Conservation (phyloP, 2,888 invertebrate species). For the Odontocolon sp. region DNA sequence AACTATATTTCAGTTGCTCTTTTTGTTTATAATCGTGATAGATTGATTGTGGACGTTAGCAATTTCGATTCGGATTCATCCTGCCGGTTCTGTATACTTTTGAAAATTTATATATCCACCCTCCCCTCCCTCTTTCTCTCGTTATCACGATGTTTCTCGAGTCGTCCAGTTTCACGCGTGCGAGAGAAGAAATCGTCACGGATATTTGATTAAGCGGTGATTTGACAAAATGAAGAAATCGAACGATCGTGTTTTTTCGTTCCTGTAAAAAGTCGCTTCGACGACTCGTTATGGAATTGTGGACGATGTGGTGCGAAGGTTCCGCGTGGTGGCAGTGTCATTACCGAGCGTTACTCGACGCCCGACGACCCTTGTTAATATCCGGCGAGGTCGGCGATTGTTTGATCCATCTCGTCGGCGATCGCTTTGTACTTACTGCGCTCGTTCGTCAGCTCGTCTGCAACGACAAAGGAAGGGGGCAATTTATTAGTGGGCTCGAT, state of each 20-base stretch:
- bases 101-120: neutral
- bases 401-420: constrained; percentile 98
- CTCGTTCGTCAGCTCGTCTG: constrained; percentile 94
- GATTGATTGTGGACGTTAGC: constrained; percentile 17
- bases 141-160: constrained; percentile 1
- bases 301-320: constrained; percentile 56
- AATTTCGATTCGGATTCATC: constrained; percentile 6
- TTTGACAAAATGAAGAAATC: constrained; percentile 47
- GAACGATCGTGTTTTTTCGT: constrained; percentile 48
- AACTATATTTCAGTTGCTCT: constrained; percentile 11
- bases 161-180: constrained; percentile 11
- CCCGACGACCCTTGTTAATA: constrained; percentile 83
- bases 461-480: constrained; percentile 75
- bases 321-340: constrained; percentile 67
- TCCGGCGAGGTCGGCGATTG: constrained; percentile 97
- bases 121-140: neutral
- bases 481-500: constrained; percentile 67
- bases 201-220: constrained; percentile 38
- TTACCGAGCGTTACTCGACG: constrained; percentile 66
- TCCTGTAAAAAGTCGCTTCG: constrained; percentile 43
- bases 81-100: neutral
- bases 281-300: constrained; percentile 39
- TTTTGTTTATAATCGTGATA: constrained; percentile 7
- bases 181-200: constrained; percentile 42
- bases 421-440: constrained; percentile 99